Percentiles rank a stretch among this genome's conserved stretches.
phyloP scores from a whole-genome alignment of 2,888 invertebrate species.

The Loripinus fragilis region DNA sequence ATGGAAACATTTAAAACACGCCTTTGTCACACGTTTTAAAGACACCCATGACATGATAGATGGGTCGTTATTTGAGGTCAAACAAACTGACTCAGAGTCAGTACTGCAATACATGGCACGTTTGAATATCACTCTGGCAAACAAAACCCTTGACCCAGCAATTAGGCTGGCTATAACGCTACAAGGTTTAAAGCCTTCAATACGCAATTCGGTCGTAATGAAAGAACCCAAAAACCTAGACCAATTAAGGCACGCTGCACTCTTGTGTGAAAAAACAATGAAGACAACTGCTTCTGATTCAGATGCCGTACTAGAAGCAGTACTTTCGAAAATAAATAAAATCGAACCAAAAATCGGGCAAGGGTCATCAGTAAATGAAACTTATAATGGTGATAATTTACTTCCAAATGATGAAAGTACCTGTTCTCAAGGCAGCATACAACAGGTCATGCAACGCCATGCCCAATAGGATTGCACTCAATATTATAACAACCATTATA shows the following conservation, averaged over 20 bases:
- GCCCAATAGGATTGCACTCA: neutral
- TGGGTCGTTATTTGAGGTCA: neutral
- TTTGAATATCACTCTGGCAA: neutral
- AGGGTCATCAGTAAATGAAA: neutral
- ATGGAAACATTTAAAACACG: neutral
- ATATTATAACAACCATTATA: neutral
- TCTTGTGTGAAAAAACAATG: neutral
- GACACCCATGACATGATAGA: constrained; percentile 5
- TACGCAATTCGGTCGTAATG: neutral
- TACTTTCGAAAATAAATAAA: neutral
- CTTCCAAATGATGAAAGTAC: neutral
- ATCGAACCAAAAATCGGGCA: neutral
- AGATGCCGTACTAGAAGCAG: neutral
- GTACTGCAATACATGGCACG: constrained; percentile 4
- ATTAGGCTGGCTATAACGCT: neutral
- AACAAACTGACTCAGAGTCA: neutral
- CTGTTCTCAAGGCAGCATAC: neutral
- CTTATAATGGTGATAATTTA: neutral
- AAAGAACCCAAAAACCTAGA: neutral
- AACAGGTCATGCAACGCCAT: neutral
- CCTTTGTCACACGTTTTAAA: neutral
- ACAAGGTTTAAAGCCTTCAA: neutral
- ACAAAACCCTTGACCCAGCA: neutral
- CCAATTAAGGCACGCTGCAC: neutral
- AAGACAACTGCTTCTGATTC: neutral